phyloP scores from a whole-genome alignment of 2,888 invertebrate genomes.

The Ceratothoa steindachneri region DNA sequence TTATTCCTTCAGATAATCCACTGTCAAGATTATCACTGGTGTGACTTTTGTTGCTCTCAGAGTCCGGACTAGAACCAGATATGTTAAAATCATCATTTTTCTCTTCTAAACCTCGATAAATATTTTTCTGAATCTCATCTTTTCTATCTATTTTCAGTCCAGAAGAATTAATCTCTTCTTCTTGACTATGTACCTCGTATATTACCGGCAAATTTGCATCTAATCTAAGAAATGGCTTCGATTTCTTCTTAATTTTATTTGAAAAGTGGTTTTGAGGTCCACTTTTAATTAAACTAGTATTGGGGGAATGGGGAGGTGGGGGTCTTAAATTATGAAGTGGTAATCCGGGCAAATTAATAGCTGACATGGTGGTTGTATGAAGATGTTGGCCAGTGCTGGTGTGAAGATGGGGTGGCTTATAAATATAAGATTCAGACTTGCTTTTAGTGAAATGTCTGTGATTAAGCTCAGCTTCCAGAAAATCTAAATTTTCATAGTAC shows the following conservation, averaged over 20 bases:
- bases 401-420: slow-evolving; percentile 11
- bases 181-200: background rate
- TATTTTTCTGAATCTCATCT: background rate
- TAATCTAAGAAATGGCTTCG: background rate
- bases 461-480: background rate
- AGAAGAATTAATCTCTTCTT: background rate
- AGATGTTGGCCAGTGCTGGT: slow-evolving; percentile 37
- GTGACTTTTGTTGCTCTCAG: slow-evolving; percentile 22
- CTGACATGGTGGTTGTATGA: slow-evolving; percentile 17
- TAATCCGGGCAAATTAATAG: slow-evolving; percentile 13
- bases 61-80: slow-evolving; percentile 20
- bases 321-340: slow-evolving; percentile 33
- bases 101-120: background rate
- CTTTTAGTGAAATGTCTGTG: background rate
- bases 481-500: slow-evolving; percentile 8
- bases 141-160: background rate
- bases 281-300: background rate
- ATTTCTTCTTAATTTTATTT: background rate
- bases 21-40: slow-evolving; percentile 42
- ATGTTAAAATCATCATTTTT: background rate
- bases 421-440: slow-evolving; percentile 1
- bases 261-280: background rate
- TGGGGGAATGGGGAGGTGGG: slow-evolving; percentile 26
- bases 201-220: background rate
- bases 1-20: slow-evolving; percentile 38